Conservation (phyloP, 2,888 invertebrate genomes). For the Polia nebulosa region DNA sequence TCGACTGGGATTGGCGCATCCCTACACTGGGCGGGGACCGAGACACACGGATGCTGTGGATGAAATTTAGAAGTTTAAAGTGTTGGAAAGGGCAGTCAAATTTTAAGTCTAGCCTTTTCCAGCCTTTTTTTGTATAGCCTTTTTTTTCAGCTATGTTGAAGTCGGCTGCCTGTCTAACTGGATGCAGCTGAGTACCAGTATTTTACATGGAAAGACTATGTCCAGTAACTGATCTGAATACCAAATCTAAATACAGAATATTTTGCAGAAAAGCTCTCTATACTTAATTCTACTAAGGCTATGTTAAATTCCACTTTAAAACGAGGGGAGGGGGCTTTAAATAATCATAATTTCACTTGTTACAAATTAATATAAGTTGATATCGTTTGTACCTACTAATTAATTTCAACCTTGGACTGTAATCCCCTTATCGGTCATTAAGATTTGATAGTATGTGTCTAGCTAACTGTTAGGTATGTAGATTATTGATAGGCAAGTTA, state of each 20-base stretch:
- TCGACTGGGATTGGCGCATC: constrained; percentile 78
- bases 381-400: neutral
- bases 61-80: neutral
- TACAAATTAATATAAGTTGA: neutral
- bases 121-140: no score
- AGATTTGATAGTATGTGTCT: neutral
- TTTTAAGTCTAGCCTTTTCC: no score
- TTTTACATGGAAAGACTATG: neutral
- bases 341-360: neutral
- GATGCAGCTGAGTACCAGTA: neutral
- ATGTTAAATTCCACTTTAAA: neutral
- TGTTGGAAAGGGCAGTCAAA: neutral
- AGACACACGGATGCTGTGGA: constrained; percentile 72
- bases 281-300: neutral
- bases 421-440: constrained; percentile 53
- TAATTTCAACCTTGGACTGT: constrained; percentile 24
- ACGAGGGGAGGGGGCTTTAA: no score
- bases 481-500: neutral
- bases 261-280: neutral
- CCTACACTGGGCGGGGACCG: constrained; percentile 73
- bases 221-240: neutral
- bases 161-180: neutral
- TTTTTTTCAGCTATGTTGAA: neutral
- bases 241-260: neutral
- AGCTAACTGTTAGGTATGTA: neutral